Conservation (phyloP, 2,113 vertebrate species). For the Balaeniceps rex region DNA sequence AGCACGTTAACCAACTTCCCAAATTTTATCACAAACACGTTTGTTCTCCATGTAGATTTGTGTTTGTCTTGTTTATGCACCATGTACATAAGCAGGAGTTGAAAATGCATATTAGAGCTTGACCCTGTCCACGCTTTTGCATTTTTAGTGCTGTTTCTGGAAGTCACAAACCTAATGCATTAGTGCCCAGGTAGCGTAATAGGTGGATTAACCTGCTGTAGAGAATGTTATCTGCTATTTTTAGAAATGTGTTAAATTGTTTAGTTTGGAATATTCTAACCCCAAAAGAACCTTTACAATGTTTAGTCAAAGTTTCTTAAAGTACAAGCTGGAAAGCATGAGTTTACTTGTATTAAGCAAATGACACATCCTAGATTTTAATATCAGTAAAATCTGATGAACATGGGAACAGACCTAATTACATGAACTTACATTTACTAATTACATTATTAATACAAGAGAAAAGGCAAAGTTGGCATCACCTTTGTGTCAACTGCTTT, state of each 20-base stretch:
- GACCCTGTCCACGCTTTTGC: not conserved
- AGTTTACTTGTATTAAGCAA: not conserved
- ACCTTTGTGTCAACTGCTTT: not conserved
- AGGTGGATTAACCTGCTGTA: not conserved
- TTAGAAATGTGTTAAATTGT: not conserved
- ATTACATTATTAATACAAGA: not conserved
- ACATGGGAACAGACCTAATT: not conserved
- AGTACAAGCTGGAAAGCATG: not conserved
- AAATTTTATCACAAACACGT: not conserved
- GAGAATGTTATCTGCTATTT: not conserved
- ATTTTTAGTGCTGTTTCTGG: not conserved
- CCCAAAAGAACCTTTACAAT: not conserved
- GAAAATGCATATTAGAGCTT: not conserved
- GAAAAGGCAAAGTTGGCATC: not conserved
- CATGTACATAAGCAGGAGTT: not conserved
- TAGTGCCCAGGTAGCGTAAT: not conserved
- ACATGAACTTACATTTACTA: not conserved
- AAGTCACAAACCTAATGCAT: not conserved
- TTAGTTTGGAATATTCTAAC: not conserved
- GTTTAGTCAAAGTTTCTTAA: not conserved
- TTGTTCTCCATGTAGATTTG: not conserved
- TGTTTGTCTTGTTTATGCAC: not conserved
- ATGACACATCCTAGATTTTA: not conserved
- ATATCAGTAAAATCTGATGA: not conserved
- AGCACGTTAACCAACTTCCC: not conserved